Percentiles rank a stretch among this genome's conserved stretches.
These are phyloP conservation scores for Phytoseiulus persimilis DNA, from an alignment of 2,888 invertebrate genomes.

Conservation along the genomic window DNA sequence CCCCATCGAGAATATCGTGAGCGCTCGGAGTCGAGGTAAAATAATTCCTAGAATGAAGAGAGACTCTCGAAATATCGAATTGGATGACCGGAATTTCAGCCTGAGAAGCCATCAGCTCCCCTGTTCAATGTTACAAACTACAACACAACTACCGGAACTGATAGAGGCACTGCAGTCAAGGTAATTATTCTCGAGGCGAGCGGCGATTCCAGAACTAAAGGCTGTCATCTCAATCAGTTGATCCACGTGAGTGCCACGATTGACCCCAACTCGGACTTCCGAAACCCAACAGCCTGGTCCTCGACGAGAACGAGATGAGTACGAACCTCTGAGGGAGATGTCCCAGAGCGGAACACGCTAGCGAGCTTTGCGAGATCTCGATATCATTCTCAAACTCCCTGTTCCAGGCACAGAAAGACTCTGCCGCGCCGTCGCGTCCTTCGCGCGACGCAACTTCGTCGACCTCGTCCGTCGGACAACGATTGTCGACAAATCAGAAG, in stretches of 20 bases:
- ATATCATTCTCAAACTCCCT: not conserved
- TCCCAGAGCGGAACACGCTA: too few relatives aligned
- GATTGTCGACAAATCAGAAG: not conserved
- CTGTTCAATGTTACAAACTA: not conserved
- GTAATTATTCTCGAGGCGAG: not conserved
- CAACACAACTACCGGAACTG: not conserved
- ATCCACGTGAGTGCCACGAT: too few relatives aligned
- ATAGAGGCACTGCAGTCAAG: not conserved
- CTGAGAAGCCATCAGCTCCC: not conserved
- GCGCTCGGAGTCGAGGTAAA: too few relatives aligned
- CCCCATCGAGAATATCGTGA: not conserved
- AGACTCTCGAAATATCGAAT: too few relatives aligned
- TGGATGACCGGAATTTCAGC: too few relatives aligned
- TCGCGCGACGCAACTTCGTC: not conserved
- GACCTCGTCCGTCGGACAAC: not conserved
- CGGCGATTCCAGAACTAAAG: not conserved
- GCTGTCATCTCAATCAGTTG: too few relatives aligned
- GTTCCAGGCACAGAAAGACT: not conserved
- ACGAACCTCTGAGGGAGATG: too few relatives aligned
- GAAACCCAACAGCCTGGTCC: too few relatives aligned
- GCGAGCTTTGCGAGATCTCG: too few relatives aligned
- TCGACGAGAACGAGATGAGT: too few relatives aligned
- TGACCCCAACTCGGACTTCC: too few relatives aligned
- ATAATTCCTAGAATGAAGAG: too few relatives aligned
- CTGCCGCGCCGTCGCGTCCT: conserved; percentile 6